Base-by-base conservation (phyloP, 1,140 invertebrate genomes). In the Drosophila asahinai region DNA sequence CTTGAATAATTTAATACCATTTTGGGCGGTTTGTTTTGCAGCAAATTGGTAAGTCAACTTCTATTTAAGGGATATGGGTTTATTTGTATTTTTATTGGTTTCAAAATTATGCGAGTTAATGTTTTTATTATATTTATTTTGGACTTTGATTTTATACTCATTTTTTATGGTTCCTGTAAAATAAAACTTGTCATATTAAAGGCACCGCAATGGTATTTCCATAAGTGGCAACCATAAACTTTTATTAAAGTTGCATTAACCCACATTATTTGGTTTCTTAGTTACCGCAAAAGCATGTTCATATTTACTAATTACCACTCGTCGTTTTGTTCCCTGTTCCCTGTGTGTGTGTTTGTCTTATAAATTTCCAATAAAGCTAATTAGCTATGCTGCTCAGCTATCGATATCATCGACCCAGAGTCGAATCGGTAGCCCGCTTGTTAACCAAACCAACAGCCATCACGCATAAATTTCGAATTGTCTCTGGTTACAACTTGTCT, bases 391-490 rank as follows among this genome's bases (percentile, higher is more conserved):
- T 42, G 74, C 62, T 78, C 76, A 78, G 76, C 75, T 71, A 78
- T 78, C 76, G 75, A 78, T 77, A 70, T 45, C 64, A 57, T 61
- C 80, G 60, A 62, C 65, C 68, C 73, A 59, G 30, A 75, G 64
- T 71, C 61, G 67, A 79, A 71, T 60, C 65, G 52, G 49, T 68
- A 72, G 76, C 72, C 27, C 30, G 70, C 70, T 74, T 75, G 72
- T 75, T 75, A 75, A 63, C 73, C 73, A 74, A 71, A 48, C 27
- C 42, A 76, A 65, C 73, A 77, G 64, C 48, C 60, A 72, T 64
- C 60, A 72, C 76, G 77, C 77, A 80, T 80, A 80, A 80, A 80
- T 80, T 80, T 79, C n/a, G 42, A 63, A 59, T 60, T 65, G 76
- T 72, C 77, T 80, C 40, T 72, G 62, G 59, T 72, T 59, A 80